Conservation (phyloP, 2,797 vertebrate genomes). For the Trematomus bernacchii region DNA sequence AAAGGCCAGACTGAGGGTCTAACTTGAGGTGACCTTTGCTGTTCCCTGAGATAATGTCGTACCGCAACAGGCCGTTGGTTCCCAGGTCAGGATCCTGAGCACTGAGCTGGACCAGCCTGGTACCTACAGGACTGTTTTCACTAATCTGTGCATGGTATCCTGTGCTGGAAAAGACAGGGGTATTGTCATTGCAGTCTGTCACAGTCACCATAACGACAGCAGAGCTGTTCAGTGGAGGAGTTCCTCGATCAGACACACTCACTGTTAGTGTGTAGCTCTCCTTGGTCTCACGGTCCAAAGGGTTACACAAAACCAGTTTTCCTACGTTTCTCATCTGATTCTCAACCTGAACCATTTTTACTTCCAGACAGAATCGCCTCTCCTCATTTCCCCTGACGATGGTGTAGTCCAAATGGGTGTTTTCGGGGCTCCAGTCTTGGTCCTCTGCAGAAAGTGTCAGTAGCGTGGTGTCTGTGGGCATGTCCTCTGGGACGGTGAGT, state of each 20-base stretch:
- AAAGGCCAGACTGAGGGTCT: slow-evolving; percentile 85
- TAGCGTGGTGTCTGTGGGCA: slow-evolving; percentile 82
- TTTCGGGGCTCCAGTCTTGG: slow-evolving; percentile 86
- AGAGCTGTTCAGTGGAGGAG: slow-evolving; percentile 87
- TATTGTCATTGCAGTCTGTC: slow-evolving; percentile 92
- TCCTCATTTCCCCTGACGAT: slow-evolving; percentile 87
- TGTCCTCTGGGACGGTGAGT: slow-evolving; percentile 87
- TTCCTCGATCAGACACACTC: slow-evolving; percentile 87
- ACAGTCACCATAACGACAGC: slow-evolving; percentile 85
- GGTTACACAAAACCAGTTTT: slow-evolving; percentile 86
- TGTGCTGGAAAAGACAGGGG: slow-evolving; percentile 85
- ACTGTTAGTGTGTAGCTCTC: slow-evolving; percentile 85
- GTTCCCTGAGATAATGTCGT: slow-evolving; percentile 90
- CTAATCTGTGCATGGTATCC: slow-evolving; percentile 87
- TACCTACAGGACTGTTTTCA: slow-evolving; percentile 86
- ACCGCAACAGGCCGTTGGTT: slow-evolving; percentile 85
- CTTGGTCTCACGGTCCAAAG: slow-evolving; percentile 88
- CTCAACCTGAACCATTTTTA: slow-evolving; percentile 73
- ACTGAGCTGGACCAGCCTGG: slow-evolving; percentile 83
- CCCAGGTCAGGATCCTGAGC: slow-evolving; percentile 88
- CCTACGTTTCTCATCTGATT: slow-evolving; percentile 78
- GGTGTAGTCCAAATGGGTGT: slow-evolving; percentile 85
- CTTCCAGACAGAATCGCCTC: slow-evolving; percentile 88
- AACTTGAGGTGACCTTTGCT: slow-evolving; percentile 85
- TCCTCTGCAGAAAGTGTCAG: slow-evolving; percentile 88